Base-by-base conservation (phyloP, 1,140 invertebrate species). In the Trichoplusia ni region DNA sequence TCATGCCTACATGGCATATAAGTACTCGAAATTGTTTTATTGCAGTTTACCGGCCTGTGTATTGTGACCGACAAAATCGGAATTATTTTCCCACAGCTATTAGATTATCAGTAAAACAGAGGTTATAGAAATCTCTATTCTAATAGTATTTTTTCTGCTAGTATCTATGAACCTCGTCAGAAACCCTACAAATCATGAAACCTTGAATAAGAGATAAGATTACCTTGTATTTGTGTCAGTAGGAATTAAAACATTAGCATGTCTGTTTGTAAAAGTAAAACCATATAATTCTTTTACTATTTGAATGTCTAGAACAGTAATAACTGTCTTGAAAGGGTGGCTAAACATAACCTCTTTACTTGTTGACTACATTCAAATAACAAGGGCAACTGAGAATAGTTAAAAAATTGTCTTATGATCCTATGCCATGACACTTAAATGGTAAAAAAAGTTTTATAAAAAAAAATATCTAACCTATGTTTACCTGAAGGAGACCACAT, bases 181-280 rank as follows among this genome's bases (percentile, higher is more conserved):
- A 58, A 58, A 31, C 54, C 54, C 13, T 58, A 29, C 38, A 31
- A 44, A 27, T 16, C 11, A 27, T 21, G 1, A 11, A 31, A 19
- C 54, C 54, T 58, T 58, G 54, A n/a, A 29, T 25, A 9, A 13
- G 9, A 44, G 54, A 58, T 58, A 58, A 58, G 54, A 58, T 44
- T 58, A 19, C 16, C 54, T 58, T 29, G 14, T 11, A 16, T 11
- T 44, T 44, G 54, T 58, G 35, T 56, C 21, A 56, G 7, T 40
- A 25, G 40, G 51, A 40, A 42, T 44, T 58, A 58, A 31, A 31
- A 31, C 11, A 54, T 54, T 54, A 7, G 9, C 18, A 25, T 11
- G 14, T 27, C 1, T 58, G 21, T 44, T 29, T 42, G 13, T 14
- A 44, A 4, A 42, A 44, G 25, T 16, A 58, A 58, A 44, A 31